Evolutionary conservation across 37 sponge, comb jelly and placozoan species (phyloP).

Genomic region (Halichondria panicea): DNA sequence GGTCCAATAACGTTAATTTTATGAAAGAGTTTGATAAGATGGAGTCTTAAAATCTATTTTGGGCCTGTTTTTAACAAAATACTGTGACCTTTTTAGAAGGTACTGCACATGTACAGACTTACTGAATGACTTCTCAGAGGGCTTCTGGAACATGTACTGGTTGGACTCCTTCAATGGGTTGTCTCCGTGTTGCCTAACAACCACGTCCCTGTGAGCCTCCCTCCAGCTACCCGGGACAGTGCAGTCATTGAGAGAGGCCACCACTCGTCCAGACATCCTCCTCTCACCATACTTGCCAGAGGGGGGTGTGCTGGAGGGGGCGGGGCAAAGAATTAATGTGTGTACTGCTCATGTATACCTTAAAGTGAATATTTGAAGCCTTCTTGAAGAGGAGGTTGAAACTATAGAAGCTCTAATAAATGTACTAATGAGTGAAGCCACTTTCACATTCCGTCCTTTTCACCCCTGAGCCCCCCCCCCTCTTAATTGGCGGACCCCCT

Average conservation of each 20-base stretch:
- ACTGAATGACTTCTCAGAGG: constrained; percentile 46
- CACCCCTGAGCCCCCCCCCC: background rate
- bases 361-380: background rate
- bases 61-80: no score
- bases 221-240: constrained; percentile 22
- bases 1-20: no score
- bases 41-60: background rate
- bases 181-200: constrained; percentile 5
- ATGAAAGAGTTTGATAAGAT: no score
- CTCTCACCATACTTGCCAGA: constrained; percentile 34
- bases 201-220: background rate
- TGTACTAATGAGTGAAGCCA: background rate
- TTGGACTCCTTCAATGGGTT: constrained; percentile 19
- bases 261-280: constrained; percentile 26
- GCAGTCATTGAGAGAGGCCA: constrained; percentile 29
- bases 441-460: background rate
- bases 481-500: background rate
- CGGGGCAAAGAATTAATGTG: background rate
- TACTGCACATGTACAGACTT: background rate
- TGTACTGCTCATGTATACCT: background rate
- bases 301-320: constrained; percentile 18
- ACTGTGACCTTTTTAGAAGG: background rate
- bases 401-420: background rate
- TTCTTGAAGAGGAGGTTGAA: background rate
- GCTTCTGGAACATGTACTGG: constrained; percentile 57